Conservation (phyloP, 2,113 vertebrate species). For the Scytalopus superciliaris region DNA sequence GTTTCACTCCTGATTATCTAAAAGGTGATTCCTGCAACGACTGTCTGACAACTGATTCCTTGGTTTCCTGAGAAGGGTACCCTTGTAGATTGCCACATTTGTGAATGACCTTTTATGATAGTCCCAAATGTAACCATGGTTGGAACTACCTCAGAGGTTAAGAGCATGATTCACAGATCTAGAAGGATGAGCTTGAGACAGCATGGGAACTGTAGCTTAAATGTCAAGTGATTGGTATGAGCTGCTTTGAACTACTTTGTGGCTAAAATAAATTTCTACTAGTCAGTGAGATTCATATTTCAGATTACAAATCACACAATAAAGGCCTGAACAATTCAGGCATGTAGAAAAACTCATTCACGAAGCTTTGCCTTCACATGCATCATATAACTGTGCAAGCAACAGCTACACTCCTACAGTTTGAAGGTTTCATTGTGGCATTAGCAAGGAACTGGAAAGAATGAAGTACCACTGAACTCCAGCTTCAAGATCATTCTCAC, state of each 20-base stretch:
- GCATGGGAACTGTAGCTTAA: neutral
- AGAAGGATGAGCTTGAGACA: neutral
- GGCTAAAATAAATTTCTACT: neutral
- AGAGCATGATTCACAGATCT: neutral
- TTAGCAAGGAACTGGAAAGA: neutral
- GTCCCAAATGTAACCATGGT: neutral
- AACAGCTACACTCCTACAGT: neutral
- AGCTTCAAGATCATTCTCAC: neutral
- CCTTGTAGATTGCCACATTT: neutral
- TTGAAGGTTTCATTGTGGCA: neutral
- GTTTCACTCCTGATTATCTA: neutral
- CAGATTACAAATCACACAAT: neutral
- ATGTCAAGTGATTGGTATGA: neutral
- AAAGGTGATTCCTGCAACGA: neutral
- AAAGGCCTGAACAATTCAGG: neutral
- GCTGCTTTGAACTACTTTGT: neutral
- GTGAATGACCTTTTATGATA: neutral
- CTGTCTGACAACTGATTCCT: neutral
- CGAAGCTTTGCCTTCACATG: neutral
- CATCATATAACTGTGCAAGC: fast-evolving
- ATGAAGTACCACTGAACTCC: neutral
- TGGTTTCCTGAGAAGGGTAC: neutral
- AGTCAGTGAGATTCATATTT: neutral
- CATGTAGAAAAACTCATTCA: neutral
- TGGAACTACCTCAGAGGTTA: neutral